A percentile compares a stretch with the other conserved stretches of the same genome.
These are phyloP conservation scores for Buteo buteo DNA, from an alignment of 2,113 vertebrate species.

Conservation along the genomic window DNA sequence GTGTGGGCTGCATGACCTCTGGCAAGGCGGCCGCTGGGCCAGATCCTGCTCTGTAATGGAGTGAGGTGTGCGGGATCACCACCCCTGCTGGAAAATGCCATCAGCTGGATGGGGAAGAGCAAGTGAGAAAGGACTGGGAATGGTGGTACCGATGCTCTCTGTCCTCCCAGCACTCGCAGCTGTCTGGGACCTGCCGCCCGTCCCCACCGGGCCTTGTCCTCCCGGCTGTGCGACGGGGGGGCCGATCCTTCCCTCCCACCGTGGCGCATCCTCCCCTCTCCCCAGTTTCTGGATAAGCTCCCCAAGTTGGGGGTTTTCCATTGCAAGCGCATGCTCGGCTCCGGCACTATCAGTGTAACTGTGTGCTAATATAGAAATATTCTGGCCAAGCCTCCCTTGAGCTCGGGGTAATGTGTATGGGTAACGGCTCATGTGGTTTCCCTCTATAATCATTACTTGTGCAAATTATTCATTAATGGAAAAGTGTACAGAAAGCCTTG, in stretches of 20 bases:
- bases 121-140: not conserved
- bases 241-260: not conserved
- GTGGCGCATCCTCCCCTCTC: not conserved
- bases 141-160: rapidly evolving
- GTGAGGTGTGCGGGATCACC: rapidly evolving
- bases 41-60: not conserved
- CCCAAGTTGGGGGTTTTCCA: rapidly evolving
- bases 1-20: not conserved
- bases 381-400: not conserved
- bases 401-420: not conserved
- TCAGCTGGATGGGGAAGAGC: not conserved
- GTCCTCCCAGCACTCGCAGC: rapidly evolving
- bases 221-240: rapidly evolving
- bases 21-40: rapidly evolving
- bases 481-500: not conserved
- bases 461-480: slow-evolving; percentile 29
- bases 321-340: rapidly evolving
- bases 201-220: not conserved
- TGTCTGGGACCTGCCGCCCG: not conserved
- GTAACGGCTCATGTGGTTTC: not conserved
- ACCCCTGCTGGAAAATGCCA: not conserved
- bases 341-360: rapidly evolving
- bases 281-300: rapidly evolving
- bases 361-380: not conserved
- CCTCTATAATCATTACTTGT: not conserved